phyloP scores from a whole-genome alignment of 2,113 vertebrate species.

The Sarotherodon lohbergeri region DNA sequence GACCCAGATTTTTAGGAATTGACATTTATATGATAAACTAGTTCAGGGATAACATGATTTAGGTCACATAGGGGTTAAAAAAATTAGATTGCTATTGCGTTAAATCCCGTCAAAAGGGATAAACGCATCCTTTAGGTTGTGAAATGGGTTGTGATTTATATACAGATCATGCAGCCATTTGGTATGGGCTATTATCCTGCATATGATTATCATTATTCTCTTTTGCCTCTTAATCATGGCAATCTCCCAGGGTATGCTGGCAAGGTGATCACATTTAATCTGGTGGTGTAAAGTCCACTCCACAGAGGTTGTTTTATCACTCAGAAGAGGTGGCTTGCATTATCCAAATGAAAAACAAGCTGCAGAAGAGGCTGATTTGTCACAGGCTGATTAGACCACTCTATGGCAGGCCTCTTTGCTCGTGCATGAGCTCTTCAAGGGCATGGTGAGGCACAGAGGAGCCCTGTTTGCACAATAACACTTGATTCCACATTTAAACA shows the following conservation, averaged over 20 bases:
- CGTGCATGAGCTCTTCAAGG: constrained; percentile 46
- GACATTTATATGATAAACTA: neutral
- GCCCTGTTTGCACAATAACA: neutral
- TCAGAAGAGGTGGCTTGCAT: constrained; percentile 50
- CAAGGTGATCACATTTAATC: constrained; percentile 68
- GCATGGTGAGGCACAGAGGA: constrained; percentile 6
- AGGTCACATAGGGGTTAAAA: neutral
- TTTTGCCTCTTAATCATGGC: constrained; percentile 63
- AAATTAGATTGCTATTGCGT: constrained; percentile 11
- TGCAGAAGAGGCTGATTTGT: constrained; percentile 56
- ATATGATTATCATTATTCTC: constrained; percentile 69
- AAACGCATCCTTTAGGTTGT: constrained; percentile 39
- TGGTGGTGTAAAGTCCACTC: constrained; percentile 53
- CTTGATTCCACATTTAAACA: neutral
- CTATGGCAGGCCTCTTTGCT: constrained; percentile 4
- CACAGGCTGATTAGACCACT: constrained; percentile 54
- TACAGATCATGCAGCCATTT: constrained; percentile 58
- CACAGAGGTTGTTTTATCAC: constrained; percentile 61
- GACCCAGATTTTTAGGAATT: neutral
- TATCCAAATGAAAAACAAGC: constrained; percentile 70
- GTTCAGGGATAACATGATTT: constrained; percentile 9
- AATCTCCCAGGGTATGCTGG: constrained; percentile 50
- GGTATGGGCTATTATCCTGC: constrained; percentile 64
- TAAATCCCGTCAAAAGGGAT: constrained; percentile 42
- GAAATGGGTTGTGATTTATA: constrained; percentile 58